These are phyloP conservation scores for Zaprionus camerounensis DNA, from an alignment of 1,140 invertebrate genomes.

Conservation along the genomic window DNA sequence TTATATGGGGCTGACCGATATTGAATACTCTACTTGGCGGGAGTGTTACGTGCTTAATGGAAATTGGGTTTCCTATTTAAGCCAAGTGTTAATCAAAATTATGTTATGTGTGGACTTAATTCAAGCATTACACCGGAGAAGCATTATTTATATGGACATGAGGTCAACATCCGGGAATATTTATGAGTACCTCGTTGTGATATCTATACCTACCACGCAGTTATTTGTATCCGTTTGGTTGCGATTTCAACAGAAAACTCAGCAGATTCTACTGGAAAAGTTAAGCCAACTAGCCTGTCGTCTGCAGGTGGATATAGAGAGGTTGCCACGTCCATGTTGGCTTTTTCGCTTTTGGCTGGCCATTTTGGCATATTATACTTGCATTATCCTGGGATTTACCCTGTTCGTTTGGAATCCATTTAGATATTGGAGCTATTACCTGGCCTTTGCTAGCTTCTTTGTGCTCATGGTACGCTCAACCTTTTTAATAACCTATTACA, in stretches of 20 bases:
- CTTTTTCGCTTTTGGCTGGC: conserved; percentile 8
- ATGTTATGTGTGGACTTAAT: not conserved
- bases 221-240: conserved; percentile 14
- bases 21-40: conserved; percentile 2
- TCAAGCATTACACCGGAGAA: not conserved
- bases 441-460: not conserved
- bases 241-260: conserved; percentile 12
- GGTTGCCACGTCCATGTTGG: not conserved
- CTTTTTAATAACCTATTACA: conserved; percentile 20
- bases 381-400: not conserved
- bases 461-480: not conserved
- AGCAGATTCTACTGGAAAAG: not conserved
- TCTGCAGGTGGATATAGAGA: conserved; percentile 7
- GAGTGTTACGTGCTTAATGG: conserved; percentile 14
- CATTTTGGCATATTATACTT: not conserved
- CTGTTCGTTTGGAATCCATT: not conserved
- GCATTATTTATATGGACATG: conserved; percentile 5
- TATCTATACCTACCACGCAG: conserved; percentile 8
- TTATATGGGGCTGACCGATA: conserved; percentile 24
- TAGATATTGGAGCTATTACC: no score
- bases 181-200: conserved; percentile 2
- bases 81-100: not conserved
- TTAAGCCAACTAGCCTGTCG: not conserved
- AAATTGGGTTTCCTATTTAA: conserved; percentile 1
- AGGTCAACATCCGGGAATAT: conserved; percentile 7